Percentiles rank a stretch among this genome's conserved stretches.
These are phyloP conservation scores for Trachelus troglodyta DNA, from an alignment of 2,888 invertebrate species.

Conservation along the genomic window DNA sequence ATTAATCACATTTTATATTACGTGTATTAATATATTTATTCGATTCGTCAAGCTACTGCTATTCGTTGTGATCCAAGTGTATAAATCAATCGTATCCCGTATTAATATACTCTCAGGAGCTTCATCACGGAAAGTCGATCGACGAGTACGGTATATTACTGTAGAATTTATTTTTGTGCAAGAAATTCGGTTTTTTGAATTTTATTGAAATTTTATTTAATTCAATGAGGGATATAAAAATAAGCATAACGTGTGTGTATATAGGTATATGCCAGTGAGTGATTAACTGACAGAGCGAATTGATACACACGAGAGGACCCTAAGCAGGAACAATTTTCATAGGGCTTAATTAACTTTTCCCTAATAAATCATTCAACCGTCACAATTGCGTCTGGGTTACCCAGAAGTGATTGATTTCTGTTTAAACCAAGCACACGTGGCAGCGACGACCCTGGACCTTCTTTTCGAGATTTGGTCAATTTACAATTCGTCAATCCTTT, in stretches of 20 bases:
- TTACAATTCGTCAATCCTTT: not conserved
- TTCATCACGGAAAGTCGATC: not conserved
- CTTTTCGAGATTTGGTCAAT: not conserved
- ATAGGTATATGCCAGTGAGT: not conserved
- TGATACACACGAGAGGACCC: not conserved
- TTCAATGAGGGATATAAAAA: not conserved
- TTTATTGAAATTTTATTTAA: not conserved
- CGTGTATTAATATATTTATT: not conserved
- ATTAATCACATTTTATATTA: not conserved
- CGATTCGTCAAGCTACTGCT: not conserved
- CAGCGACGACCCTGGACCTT: not conserved
- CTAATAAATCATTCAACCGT: slow-evolving; percentile 22
- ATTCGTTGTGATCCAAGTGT: slow-evolving; percentile 1
- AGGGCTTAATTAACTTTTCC: slow-evolving; percentile 25
- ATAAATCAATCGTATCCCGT: not conserved
- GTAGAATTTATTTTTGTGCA: not conserved
- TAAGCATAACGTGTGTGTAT: not conserved
- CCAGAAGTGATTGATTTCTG: not conserved
- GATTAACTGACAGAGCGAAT: not conserved
- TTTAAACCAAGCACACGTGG: not conserved
- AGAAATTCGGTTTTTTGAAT: not conserved
- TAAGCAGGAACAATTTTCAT: slow-evolving; percentile 4
- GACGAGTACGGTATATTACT: not conserved
- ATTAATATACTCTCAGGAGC: not conserved
- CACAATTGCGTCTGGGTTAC: not conserved